These are phyloP conservation scores for Dasypus novemcinctus DNA, from an alignment of 2,113 vertebrate genomes.

Conservation along the genomic window DNA sequence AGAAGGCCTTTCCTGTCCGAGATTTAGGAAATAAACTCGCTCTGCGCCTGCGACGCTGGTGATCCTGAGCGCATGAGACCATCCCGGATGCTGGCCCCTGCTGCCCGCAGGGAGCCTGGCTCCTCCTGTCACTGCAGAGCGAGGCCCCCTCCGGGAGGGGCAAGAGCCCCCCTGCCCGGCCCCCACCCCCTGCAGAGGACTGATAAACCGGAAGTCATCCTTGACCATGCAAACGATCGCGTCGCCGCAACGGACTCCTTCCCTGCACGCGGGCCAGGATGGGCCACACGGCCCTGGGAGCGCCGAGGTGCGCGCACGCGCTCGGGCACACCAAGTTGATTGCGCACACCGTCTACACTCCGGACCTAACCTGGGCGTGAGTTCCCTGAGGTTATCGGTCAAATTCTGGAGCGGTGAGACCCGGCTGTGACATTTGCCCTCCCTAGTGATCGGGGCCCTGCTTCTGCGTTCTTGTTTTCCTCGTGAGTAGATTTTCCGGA, in stretches of 20 bases:
- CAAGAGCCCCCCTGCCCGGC: neutral
- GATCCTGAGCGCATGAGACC: accelerated
- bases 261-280: neutral
- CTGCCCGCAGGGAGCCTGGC: no score
- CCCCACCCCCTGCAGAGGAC: no score
- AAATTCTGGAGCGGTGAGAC: no score
- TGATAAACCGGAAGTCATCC: neutral
- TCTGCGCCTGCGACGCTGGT: neutral
- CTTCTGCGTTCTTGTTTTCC: neutral
- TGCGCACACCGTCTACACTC: neutral
- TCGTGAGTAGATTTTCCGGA: neutral
- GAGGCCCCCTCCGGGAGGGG: neutral
- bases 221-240: neutral
- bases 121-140: no score
- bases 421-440: neutral
- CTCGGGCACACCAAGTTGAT: no score
- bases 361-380: neutral
- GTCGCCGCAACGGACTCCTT: neutral
- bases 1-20: neutral
- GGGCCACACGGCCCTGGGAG: neutral
- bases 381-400: neutral
- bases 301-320: accelerated
- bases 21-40: neutral
- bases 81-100: neutral
- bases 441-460: neutral